Percentiles rank a stretch among this genome's conserved stretches.
phyloP scores from a whole-genome alignment of 2,797 vertebrate species.

The Pitangus sulphuratus region DNA sequence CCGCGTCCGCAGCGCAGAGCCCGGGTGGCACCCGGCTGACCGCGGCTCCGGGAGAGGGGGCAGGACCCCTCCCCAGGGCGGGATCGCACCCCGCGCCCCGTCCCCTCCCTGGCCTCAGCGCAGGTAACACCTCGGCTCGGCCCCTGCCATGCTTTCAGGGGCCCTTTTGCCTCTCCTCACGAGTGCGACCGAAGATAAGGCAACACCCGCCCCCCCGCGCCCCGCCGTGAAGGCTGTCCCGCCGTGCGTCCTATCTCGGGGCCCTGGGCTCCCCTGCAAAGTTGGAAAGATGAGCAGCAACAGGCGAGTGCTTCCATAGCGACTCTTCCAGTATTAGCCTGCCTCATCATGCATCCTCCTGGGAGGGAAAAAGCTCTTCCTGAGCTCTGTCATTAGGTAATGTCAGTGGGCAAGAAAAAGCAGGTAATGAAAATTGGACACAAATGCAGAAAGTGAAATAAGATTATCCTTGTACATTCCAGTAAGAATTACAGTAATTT shows the following conservation, averaged over 20 bases:
- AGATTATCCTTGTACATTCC: not conserved
- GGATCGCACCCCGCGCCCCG: not conserved
- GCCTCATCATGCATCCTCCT: not conserved
- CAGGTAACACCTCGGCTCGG: not conserved
- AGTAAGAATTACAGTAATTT: not conserved
- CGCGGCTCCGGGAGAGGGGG: too few species aligned
- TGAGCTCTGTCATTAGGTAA: not conserved
- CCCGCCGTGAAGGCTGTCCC: not conserved
- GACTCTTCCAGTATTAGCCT: not conserved
- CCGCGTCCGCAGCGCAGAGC: not conserved
- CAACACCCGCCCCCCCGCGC: not conserved
- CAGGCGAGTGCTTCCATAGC: accelerated
- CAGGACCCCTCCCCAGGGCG: not conserved
- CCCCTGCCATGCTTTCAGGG: not conserved
- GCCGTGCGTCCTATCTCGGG: not conserved
- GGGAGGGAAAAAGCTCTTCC: not conserved
- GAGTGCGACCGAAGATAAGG: not conserved
- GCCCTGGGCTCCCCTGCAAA: not conserved
- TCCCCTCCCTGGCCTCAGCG: not conserved
- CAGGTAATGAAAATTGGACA: not conserved
- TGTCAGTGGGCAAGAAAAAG: not conserved
- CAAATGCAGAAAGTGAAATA: not conserved
- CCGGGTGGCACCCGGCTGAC: too few species aligned
- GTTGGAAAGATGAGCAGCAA: not conserved
- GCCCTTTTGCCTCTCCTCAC: not conserved